These are phyloP conservation scores for Tupaia tana DNA, from an alignment of 2,113 vertebrate species.

Conservation along the genomic window DNA sequence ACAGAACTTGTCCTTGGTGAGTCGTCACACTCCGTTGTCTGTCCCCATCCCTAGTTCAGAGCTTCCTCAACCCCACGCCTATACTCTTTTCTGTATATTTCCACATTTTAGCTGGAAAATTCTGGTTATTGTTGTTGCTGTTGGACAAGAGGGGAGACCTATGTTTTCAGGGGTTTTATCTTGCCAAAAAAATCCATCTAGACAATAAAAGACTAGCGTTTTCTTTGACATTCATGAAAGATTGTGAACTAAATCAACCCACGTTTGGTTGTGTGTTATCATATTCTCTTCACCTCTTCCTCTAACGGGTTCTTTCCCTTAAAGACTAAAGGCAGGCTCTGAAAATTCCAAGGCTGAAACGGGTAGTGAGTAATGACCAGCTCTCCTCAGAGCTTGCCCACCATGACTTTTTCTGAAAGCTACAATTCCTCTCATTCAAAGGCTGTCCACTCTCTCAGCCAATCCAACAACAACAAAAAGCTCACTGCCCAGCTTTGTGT, in stretches of 20 bases:
- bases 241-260: neutral
- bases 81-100: neutral
- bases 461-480: neutral
- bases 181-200: neutral
- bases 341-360: too few relatives aligned
- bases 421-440: neutral
- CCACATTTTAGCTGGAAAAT: neutral
- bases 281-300: neutral
- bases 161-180: neutral
- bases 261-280: neutral
- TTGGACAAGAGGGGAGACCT: neutral
- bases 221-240: neutral
- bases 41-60: fast-evolving
- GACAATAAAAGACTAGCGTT: neutral
- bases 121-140: neutral
- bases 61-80: neutral
- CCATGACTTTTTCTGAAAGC: neutral
- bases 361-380: neutral
- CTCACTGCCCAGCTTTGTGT: neutral
- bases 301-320: neutral
- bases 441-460: neutral
- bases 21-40: neutral
- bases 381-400: neutral
- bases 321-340: neutral
- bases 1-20: neutral